Evolutionary conservation across 2,888 invertebrate species (phyloP), one percentile per base, ranked within the genome.

Genomic region (Melieria crassipennis): DNA sequence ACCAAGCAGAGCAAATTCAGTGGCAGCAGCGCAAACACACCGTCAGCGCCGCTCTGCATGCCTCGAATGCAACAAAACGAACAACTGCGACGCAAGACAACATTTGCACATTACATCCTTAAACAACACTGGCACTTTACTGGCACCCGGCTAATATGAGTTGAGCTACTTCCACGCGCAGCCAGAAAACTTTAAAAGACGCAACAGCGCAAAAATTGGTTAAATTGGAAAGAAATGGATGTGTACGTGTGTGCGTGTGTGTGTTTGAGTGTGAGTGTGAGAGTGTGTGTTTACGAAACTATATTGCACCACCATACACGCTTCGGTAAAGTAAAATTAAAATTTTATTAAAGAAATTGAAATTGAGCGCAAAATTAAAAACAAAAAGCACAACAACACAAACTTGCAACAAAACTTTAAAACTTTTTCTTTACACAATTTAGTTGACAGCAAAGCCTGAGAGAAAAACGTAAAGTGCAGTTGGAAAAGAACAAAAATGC

Each of bases 81-180:
- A 52, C 52, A 52, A 52, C 52, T n/a, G 7, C 7, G 6, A 9
- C 52, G 9, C 11, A 52, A 52, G 13, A 11, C 11, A 52, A 52
- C 52, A 52, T 52, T 52, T 52, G 13, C 10, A n/a, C 9, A 11
- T 11, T 52, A 9, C 58, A 58, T 30, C 30, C 30, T 58, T 58
- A 58, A 58, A 11, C 58, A 16, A 58, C 58, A 7, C 30, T 42
- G 58, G 30, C 42, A 58, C 16, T 58, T 58, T 30, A 58, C 58
- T 58, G 10, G 58, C 58, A 30, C 58, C 16, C 16, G 30, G 16
- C 58, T 58, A 58, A 58, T 58, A 58, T 58, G 58, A 42, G 16
- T 58, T 30, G 42, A 58, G 58, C 42, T 58, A 58, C 58, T 58
- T 58, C 5, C 30, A 30, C 30, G 30, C 30, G 30, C 30, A 30